Conservation (phyloP, 2,888 invertebrate species). For the Oligia strigilis region DNA sequence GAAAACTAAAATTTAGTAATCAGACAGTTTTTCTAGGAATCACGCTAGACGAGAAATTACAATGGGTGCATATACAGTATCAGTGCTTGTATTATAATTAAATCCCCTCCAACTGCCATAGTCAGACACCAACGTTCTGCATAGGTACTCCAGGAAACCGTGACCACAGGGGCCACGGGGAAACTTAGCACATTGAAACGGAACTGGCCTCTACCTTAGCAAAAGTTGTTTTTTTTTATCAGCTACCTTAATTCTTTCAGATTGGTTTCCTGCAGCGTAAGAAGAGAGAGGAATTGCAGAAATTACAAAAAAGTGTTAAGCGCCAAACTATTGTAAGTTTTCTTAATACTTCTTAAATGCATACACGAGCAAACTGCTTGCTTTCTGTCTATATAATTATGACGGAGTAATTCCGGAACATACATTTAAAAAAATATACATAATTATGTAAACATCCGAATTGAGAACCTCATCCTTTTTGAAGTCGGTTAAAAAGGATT, state of each 20-base stretch:
- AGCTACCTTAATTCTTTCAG: slow-evolving; percentile 59
- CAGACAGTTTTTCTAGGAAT: no score
- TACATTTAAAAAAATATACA: no score
- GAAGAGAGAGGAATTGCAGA: slow-evolving; percentile 71
- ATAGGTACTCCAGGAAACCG: not conserved
- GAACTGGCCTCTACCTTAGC: no score
- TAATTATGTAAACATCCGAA: no score
- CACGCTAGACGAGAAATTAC: no score
- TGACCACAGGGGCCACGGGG: not conserved
- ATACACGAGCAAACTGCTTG: no score
- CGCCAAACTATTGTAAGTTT: slow-evolving; percentile 60
- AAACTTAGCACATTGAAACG: not conserved
- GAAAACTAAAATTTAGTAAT: no score
- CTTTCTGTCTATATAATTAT: no score
- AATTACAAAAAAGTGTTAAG: slow-evolving; percentile 67
- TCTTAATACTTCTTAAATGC: not conserved
- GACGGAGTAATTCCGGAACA: no score
- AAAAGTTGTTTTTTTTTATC: not conserved
- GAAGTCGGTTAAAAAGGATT: no score
- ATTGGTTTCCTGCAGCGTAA: slow-evolving; percentile 75
- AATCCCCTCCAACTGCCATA: not conserved
- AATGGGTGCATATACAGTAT: not conserved
- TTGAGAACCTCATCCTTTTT: no score
- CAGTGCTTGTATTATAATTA: not conserved
- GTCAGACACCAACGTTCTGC: not conserved